Evolutionary conservation across 2,797 vertebrate species (phyloP).

Genomic region (Remorina albescens): DNA sequence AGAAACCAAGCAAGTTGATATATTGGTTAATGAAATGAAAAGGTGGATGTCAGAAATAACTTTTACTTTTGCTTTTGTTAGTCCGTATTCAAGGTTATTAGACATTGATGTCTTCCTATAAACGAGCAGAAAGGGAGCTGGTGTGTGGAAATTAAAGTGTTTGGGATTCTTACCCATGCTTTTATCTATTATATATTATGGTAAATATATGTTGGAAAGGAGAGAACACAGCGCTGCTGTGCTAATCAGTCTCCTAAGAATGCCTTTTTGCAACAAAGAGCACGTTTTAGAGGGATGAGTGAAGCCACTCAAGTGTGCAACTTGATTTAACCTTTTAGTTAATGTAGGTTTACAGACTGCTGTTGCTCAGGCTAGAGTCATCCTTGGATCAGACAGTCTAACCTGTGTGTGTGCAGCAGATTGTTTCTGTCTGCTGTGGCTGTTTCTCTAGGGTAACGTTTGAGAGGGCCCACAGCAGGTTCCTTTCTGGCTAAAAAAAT

Average conservation of each 20-base stretch:
- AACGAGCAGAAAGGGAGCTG: background rate
- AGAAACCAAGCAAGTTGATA: background rate
- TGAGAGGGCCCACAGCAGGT: slow-evolving; percentile 8
- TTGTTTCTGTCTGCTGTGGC: slow-evolving; percentile 21
- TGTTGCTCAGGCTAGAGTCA: slow-evolving; percentile 2
- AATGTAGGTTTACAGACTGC: background rate
- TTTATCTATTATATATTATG: no score
- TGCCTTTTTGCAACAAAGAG: slow-evolving; percentile 4
- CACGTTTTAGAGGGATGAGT: slow-evolving; percentile 17
- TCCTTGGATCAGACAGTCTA: slow-evolving; percentile 18
- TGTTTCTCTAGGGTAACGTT: slow-evolving; percentile 14
- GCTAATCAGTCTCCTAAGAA: background rate
- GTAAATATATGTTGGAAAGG: slow-evolving; percentile 14
- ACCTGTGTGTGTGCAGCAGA: slow-evolving; percentile 20
- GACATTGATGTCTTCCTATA: slow-evolving; percentile 22
- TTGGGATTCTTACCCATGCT: no score
- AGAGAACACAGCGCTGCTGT: background rate
- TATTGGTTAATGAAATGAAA: slow-evolving; percentile 12
- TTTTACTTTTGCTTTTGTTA: slow-evolving; percentile 10
- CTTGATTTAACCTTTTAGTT: slow-evolving; percentile 3
- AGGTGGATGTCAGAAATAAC: slow-evolving; percentile 9
- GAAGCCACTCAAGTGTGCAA: slow-evolving; percentile 19
- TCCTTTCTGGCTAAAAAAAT: slow-evolving; percentile 2
- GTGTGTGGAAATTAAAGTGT: slow-evolving; percentile 24
- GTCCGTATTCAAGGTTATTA: slow-evolving; percentile 3